Evolutionary conservation across 2,888 invertebrate genomes (phyloP).

Genomic region (Eueremaeus valkanovi): DNA sequence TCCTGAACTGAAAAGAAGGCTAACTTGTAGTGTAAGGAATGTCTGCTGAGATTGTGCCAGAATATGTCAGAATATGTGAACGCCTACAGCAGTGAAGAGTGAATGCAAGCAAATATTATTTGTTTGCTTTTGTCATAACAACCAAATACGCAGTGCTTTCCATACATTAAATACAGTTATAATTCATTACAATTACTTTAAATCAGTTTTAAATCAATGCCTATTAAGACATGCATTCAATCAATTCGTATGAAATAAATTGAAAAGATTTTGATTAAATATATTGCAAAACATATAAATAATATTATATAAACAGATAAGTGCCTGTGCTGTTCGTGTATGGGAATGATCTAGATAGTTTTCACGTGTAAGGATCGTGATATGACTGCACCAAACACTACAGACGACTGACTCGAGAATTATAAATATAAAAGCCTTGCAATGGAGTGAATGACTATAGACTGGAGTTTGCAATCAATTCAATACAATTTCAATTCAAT

Average conservation of each 20-base stretch:
- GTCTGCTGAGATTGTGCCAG: too few relatives aligned
- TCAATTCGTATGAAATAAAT: neutral
- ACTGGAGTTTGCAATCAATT: conserved; percentile 18
- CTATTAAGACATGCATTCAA: neutral
- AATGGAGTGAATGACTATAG: conserved; percentile 24
- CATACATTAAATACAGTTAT: neutral
- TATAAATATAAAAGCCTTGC: conserved; percentile 17
- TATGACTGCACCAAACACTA: conserved; percentile 3
- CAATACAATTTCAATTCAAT: neutral
- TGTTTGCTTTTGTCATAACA: neutral
- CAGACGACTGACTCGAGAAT: neutral
- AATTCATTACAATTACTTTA: neutral
- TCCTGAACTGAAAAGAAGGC: too few relatives aligned
- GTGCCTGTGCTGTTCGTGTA: neutral
- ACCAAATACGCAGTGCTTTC: conserved; percentile 5
- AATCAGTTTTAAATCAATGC: neutral
- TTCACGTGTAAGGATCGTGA: conserved; percentile 26
- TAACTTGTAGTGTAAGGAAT: too few relatives aligned
- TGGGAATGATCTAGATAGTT: too few relatives aligned
- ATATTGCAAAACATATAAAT: neutral
- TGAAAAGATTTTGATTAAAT: too few relatives aligned
- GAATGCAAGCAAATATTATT: neutral
- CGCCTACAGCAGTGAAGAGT: too few relatives aligned
- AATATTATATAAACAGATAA: neutral
- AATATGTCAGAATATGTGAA: too few relatives aligned